Evolutionary conservation across 2,797 vertebrate species (phyloP).

Genomic region (Coreius guichenoti): DNA sequence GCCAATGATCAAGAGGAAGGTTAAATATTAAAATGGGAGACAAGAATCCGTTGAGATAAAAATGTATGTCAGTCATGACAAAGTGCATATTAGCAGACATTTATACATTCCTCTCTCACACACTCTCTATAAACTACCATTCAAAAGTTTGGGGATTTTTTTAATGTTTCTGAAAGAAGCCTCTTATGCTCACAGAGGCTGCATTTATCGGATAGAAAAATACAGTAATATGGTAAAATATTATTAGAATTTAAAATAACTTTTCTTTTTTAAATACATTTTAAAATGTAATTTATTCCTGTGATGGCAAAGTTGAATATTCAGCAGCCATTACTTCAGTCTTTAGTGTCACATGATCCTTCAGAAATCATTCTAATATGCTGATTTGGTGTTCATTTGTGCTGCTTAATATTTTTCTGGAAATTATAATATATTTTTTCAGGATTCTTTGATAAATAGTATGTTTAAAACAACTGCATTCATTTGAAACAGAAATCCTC

Average conservation of each 20-base stretch:
- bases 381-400: not conserved
- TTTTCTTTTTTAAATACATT: not conserved
- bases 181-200: not conserved
- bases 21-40: conserved; percentile 44
- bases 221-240: too few species aligned
- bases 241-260: not conserved
- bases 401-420: not conserved
- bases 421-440: not conserved
- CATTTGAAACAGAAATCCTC: not conserved
- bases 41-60: conserved; percentile 15
- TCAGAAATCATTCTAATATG: not conserved
- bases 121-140: not conserved
- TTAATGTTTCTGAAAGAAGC: not conserved
- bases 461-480: not conserved
- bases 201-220: too few species aligned
- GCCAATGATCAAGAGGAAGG: not conserved
- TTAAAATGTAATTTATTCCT: not conserved
- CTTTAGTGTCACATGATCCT: not conserved
- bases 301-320: not conserved
- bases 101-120: not conserved
- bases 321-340: not conserved
- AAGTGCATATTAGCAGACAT: conserved; percentile 10
- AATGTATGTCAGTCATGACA: conserved; percentile 4
- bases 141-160: not conserved
- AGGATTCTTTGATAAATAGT: not conserved